Evolutionary conservation across 2,797 vertebrate genomes (phyloP), one percentile per base, ranked within the genome.

Genomic region (Bucorvus abyssinicus): DNA sequence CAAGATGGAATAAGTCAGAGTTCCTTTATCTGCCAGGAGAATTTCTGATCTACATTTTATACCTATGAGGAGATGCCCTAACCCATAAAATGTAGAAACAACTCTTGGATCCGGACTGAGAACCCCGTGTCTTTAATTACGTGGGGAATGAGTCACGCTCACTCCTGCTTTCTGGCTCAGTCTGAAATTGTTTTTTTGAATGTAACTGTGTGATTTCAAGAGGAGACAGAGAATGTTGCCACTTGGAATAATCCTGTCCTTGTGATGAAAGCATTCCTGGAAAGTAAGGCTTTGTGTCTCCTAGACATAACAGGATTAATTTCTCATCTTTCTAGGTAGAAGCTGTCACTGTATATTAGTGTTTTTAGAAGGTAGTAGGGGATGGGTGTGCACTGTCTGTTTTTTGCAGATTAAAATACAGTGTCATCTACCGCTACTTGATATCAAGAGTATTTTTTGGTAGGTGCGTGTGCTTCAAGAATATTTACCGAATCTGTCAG

Each of bases 11-110:
- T 42, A 77, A 67, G 85, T 89, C 32, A 71, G 60, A 78, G 30
- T 61, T 90, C n/a, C 59, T 87, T 90, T 82, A 24, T 93, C 52
- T 90, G 63, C 80, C 90, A 90, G 55, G 87, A 95, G 45, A 82
- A 61, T 82, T 95, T 90, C 74, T 84, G 53, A 65, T 90, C 77
- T 89, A 42, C 90, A 84, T 96, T 92, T 95, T 84, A 84, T 94
- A 84, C 74, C 77, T 87, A 56, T 94, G 94, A 95, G 86, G 32
- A 94, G 77, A 93, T 84, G 50, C 88, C 45, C 47, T 86, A 84
- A 84, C 23, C 36, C 13, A 1, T 95, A 92, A 95, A 95, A 70
- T 74, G 36, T 63, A 93, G 92, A 70, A 95, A 90, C 55, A 86
- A n/a, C 92, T 94, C 80, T 94, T 95, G 92, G 92, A 94, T 89